Conservation (phyloP, 2,113 vertebrate species). For the Hyla sarda region DNA sequence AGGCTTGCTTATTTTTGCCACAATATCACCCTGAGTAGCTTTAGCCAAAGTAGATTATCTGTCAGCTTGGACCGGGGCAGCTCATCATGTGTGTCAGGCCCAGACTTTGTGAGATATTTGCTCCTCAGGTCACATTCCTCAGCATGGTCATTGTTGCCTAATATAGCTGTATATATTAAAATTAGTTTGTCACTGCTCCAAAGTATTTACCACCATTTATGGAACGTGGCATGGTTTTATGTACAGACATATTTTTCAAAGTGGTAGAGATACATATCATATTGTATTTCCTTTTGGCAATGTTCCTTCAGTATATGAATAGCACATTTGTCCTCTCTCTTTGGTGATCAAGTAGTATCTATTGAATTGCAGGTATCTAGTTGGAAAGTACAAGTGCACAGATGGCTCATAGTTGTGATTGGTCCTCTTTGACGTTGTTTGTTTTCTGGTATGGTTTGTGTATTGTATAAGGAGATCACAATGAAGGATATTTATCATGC, state of each 20-base stretch:
- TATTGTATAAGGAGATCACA: too few relatives aligned
- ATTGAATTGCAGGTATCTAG: neutral
- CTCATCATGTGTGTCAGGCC: neutral
- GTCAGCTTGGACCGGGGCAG: neutral
- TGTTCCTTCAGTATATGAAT: neutral
- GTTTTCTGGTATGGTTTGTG: too few relatives aligned
- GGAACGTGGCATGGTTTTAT: neutral
- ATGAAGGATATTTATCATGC: too few relatives aligned
- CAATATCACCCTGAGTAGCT: neutral
- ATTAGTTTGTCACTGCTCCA: neutral
- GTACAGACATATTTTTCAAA: too few relatives aligned
- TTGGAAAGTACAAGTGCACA: neutral
- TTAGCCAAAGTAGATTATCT: neutral
- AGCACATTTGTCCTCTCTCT: neutral
- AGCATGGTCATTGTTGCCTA: neutral
- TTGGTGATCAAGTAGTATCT: neutral
- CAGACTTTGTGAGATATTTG: neutral
- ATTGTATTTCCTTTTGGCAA: neutral
- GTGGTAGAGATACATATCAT: too few relatives aligned
- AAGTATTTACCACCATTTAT: neutral
- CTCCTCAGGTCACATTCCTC: conserved; percentile 9
- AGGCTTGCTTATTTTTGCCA: conserved; percentile 22
- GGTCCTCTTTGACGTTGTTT: too few relatives aligned
- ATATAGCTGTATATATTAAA: neutral
- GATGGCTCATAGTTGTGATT: too few relatives aligned